These are phyloP conservation scores for Mesochorus sp. DNA, from an alignment of 2,888 invertebrate genomes.

Conservation along the genomic window DNA sequence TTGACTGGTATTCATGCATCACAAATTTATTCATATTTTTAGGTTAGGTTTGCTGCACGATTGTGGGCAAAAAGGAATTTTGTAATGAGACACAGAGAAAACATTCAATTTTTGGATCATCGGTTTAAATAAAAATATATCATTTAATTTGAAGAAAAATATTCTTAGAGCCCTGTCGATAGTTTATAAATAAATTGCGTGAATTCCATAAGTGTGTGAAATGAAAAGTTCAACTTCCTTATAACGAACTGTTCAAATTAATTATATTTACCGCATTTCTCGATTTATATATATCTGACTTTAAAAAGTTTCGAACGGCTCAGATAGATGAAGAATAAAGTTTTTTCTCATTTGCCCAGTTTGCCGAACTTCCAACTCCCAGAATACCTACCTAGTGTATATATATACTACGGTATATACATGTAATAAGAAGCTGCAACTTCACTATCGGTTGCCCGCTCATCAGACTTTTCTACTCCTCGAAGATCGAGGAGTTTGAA, in stretches of 20 bases:
- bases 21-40: conserved; percentile 1
- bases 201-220: not conserved
- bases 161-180: not conserved
- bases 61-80: too few species aligned
- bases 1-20: not conserved
- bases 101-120: not conserved
- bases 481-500: conserved; percentile 2
- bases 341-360: conserved; percentile 26
- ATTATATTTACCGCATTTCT: conserved; percentile 3
- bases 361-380: conserved; percentile 27
- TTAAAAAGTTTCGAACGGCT: conserved; percentile 36
- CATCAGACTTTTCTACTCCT: not conserved
- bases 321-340: conserved; percentile 44
- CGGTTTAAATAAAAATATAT: not conserved
- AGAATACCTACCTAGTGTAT: not conserved
- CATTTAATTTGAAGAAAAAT: not conserved
- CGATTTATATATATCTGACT: not conserved
- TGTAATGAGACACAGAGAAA: too few species aligned
- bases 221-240: not conserved
- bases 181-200: conserved; percentile 1
- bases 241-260: not conserved
- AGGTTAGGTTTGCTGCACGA: too few species aligned
- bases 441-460: not conserved
- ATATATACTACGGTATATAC: not conserved
- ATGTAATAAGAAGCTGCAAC: not conserved